Base-by-base conservation (phyloP, 2,888 invertebrate genomes). In the Spodoptera exigua region DNA sequence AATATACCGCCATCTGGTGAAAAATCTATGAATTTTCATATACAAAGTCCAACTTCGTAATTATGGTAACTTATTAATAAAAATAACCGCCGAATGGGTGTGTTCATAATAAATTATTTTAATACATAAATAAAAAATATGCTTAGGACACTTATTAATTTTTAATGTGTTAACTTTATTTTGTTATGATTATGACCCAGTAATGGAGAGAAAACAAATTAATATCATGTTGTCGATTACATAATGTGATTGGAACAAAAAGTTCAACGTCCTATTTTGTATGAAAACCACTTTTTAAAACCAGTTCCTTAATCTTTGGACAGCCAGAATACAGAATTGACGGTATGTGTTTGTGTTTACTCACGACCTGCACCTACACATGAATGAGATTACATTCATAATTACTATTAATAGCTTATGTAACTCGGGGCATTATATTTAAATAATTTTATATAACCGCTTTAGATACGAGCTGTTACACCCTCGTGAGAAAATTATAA, bases 251-350 rank as follows among this genome's bases (percentile, higher is more conserved):
- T 85, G 85, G 79, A 83, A 83, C 83, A 87, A 88, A 87, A 89
- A 91, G 92, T 91, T 92, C 91, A 92, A 89, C 85, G 90, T 83
- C 88, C 91, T 88, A 89, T 91, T 88, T 90, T 82, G 86, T 84
- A 86, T 81, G 86, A 88, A 88, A 90, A 89, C 90, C 87, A 88
- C 89, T 89, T 90, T 89, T 91, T 80, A 88, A 88, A 91, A 91
- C 91, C 88, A 81, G 91, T 91, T 90, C 78, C 66, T 83, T 85
- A 79, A 85, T 83, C 74, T 85, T 86, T 84, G 79, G 74, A 78
- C 81, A 82, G 78, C 81, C 78, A 61, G 80, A 80, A 82, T 82
- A 83, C 77, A 80, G 80, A 83, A 80, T 55, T 80, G 76, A 72
- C 73, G 52, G 52, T 71, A 73, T 80, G 77, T 55, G 61, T 78